Evolutionary conservation across 2,888 invertebrate genomes (phyloP), one percentile per base, ranked within the genome.

Genomic region (Pogonocherus hispidulus): DNA sequence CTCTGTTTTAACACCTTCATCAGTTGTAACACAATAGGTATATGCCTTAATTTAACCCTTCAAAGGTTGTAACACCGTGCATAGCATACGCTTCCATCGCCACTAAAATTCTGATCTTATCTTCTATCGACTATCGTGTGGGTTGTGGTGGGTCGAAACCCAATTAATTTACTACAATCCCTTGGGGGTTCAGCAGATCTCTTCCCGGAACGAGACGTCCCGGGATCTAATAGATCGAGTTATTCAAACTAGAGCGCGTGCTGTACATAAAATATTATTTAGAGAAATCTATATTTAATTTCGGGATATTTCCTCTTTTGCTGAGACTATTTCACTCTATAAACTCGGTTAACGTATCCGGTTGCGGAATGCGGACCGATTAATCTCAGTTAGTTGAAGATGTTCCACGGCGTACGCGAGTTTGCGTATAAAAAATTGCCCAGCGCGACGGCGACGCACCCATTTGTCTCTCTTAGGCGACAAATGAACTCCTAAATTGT

Each of bases 401-500:
- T 41, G 41, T 41, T 41, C 4, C 41, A n/a, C 41, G 41, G 41
- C 2, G 41, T n/a, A 41, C 41, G n/a, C 41, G 41, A 41, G n/a
- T 11, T 14, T 41, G n/a, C 41, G 41, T 41, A n/a, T 41, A 41
- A 14, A 41, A 41, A 41, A 41, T 14, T 14, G n/a, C 41, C n/a
- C 41, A 11, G 2, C 9, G 41, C n/a, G n/a, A 41, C 41, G 41
- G n/a, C 41, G 41, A 41, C 41, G 41, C 41, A 2, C 41, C 41
- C 41, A 41, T 41, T 41, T 41, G 41, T 41, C 41, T 41, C 41
- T 41, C 41, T 41, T 32, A 41, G 16, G n/a, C n/a, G 41, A 41
- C 41, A 41, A 41, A 41, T 41, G 41, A 41, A 41, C 41, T 41
- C n/a, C 41, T 41, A 41, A 41, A 41, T 41, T 41, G 41, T 41